Evolutionary conservation across 2,113 vertebrate species (phyloP).

Genomic region (Sinosuthora webbiana): DNA sequence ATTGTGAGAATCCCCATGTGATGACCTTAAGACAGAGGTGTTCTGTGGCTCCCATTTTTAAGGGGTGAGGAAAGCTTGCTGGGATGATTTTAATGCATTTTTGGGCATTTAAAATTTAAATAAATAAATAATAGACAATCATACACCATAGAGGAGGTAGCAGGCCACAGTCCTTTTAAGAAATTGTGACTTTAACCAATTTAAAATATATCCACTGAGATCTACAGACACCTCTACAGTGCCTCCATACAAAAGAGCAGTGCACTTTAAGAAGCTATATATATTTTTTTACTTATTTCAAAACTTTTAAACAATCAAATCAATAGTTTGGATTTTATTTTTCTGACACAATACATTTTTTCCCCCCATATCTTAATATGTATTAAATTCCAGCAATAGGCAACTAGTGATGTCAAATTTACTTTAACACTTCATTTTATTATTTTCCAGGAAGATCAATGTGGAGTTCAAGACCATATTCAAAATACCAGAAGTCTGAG

Average conservation of each 20-base stretch:
- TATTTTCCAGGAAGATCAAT: background rate
- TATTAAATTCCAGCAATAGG: background rate
- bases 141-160: background rate
- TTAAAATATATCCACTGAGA: background rate
- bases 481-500: background rate
- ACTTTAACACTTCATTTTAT: background rate
- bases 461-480: background rate
- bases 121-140: background rate
- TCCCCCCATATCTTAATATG: background rate
- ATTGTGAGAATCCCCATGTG: rapidly evolving
- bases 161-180: background rate
- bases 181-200: background rate
- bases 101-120: background rate
- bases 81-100: background rate
- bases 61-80: background rate
- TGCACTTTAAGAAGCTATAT: background rate
- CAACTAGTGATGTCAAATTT: background rate
- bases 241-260: background rate
- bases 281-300: background rate
- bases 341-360: background rate
- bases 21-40: background rate
- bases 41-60: background rate
- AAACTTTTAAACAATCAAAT: background rate
- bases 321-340: background rate
- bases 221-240: background rate